Evolutionary conservation across 2,113 vertebrate species (phyloP).

Genomic region (Penelope pileata): DNA sequence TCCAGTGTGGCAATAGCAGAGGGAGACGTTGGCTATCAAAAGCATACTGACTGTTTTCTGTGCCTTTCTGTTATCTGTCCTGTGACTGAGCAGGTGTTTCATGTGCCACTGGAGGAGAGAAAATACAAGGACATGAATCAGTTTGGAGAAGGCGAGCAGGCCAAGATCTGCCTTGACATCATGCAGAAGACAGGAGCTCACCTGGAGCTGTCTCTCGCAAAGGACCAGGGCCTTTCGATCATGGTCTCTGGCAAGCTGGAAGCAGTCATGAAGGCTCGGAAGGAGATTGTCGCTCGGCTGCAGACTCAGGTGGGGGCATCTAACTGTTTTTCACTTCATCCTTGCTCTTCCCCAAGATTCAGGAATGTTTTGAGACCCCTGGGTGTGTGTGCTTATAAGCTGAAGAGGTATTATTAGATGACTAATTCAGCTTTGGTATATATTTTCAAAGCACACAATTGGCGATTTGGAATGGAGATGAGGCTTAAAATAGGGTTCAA

Average conservation of each 20-base stretch:
- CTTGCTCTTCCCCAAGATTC: background rate
- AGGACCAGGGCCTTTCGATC: slow-evolving; percentile 99
- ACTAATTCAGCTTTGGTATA: slow-evolving; percentile 28
- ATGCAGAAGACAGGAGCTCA: slow-evolving; percentile 99
- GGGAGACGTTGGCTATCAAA: background rate
- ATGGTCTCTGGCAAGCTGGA: slow-evolving; percentile 99
- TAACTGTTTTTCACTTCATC: slow-evolving; percentile 21
- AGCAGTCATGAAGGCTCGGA: slow-evolving; percentile 98
- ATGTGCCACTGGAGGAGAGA: slow-evolving; percentile 97
- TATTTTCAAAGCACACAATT: slow-evolving; percentile 38
- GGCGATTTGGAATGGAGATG: slow-evolving; percentile 45
- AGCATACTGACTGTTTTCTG: background rate
- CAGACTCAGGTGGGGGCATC: slow-evolving; percentile 90
- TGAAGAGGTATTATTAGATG: slow-evolving; percentile 42
- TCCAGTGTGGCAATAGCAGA: background rate
- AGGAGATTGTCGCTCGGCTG: slow-evolving; percentile 97
- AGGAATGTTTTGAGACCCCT: background rate
- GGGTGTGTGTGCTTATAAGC: background rate
- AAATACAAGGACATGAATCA: slow-evolving; percentile 99
- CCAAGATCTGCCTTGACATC: slow-evolving; percentile 98
- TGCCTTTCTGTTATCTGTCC: background rate
- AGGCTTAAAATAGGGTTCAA: slow-evolving; percentile 57
- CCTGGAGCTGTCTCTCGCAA: slow-evolving; percentile 96
- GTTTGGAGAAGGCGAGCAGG: slow-evolving; percentile 98
- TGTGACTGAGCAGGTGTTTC: slow-evolving; percentile 87